Conservation (phyloP, 2,888 invertebrate species). For the Drosophila algonquin region DNA sequence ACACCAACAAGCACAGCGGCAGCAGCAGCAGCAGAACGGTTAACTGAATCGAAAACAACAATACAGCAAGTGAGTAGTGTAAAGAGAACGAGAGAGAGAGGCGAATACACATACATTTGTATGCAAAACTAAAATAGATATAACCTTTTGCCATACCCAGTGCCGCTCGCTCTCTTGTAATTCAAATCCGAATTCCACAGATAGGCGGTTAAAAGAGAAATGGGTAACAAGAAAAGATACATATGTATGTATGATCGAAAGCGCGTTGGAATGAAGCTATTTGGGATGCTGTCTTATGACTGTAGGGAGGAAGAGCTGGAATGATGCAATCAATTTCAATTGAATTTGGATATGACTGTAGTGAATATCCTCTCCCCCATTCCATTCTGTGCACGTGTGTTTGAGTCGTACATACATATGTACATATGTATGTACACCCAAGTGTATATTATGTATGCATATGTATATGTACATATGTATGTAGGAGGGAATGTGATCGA, state of each 20-base stretch:
- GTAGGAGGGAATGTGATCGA: conserved; percentile 35
- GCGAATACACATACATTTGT: conserved; percentile 15
- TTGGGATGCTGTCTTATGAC: neutral
- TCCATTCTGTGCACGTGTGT: neutral
- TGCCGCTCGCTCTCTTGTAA: conserved; percentile 29
- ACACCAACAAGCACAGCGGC: conserved; percentile 32
- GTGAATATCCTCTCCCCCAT: neutral
- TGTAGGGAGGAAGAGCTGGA: neutral
- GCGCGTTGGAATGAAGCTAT: neutral
- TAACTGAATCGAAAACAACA: conserved; percentile 59
- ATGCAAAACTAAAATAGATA: neutral
- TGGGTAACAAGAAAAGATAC: neutral
- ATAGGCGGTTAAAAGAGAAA: neutral
- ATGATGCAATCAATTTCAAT: neutral
- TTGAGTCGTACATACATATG: neutral
- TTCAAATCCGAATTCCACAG: conserved; percentile 37
- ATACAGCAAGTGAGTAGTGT: conserved; percentile 43
- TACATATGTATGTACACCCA: no score
- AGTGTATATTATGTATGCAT: neutral
- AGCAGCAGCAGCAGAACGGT: conserved; percentile 54
- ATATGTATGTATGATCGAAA: neutral
- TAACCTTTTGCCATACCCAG: conserved; percentile 8
- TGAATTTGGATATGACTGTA: neutral
- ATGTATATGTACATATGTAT: no score
- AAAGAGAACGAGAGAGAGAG: conserved; percentile 33